phyloP scores from a whole-genome alignment of 1,140 invertebrate species.

The Drosophila auraria region DNA sequence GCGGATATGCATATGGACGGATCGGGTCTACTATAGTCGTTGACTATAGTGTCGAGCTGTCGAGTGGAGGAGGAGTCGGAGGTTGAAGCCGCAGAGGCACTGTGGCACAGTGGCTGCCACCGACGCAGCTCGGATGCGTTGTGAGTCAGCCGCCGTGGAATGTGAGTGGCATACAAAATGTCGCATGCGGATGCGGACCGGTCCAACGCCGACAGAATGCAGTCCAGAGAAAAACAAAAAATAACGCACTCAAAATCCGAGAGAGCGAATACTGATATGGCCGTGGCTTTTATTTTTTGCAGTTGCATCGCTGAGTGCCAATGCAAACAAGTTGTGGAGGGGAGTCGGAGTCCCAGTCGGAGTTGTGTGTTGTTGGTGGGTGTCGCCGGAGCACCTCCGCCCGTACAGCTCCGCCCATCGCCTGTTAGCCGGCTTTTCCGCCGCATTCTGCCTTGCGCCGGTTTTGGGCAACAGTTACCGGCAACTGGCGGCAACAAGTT shows the following conservation, averaged over 20 bases:
- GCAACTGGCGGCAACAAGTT: conserved; percentile 60
- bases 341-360: neutral
- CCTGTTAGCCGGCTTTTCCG: conserved; percentile 65
- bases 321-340: conserved; percentile 64
- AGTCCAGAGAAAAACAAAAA: conserved; percentile 27
- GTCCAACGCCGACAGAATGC: conserved; percentile 52
- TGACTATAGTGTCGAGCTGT: conserved; percentile 1
- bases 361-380: conserved; percentile 17
- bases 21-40: conserved; percentile 16
- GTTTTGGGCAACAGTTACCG: conserved; percentile 51
- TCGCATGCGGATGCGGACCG: conserved; percentile 68
- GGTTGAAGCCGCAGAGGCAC: conserved; percentile 21
- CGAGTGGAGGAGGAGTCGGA: neutral
- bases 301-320: conserved; percentile 26
- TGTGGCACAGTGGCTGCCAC: conserved; percentile 38
- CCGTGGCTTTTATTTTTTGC: conserved; percentile 13
- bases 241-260: conserved; percentile 39
- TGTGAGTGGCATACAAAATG: conserved; percentile 82
- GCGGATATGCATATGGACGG: conserved; percentile 74
- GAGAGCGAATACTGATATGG: conserved; percentile 54
- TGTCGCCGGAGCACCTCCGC: conserved; percentile 29
- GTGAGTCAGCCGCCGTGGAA: conserved; percentile 74
- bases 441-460: conserved; percentile 64
- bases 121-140: conserved; percentile 38
- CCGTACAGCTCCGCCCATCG: neutral